Evolutionary conservation across 1,140 invertebrate species (phyloP).

Genomic region (roundworm (Caenorhabditis elegans)): WBcel235 BX284603.4:3834001-3834500

Average conservation of each 20-base stretch:
- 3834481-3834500: not conserved
- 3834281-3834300: conserved; percentile 56
- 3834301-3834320: conserved; percentile 58
- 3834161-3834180: conserved; percentile 55
- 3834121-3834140: too few relatives aligned
- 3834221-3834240: conserved; percentile 73
- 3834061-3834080: conserved; percentile 66
- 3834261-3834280: conserved; percentile 73
- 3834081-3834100: conserved; percentile 23
- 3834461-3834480: conserved; percentile 15
- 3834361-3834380: conserved; percentile 74
- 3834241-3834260: conserved; percentile 72
- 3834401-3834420: conserved; percentile 18
- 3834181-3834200: conserved; percentile 66
- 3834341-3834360: conserved; percentile 71
- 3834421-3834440: not conserved
- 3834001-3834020: conserved; percentile 43
- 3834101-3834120: not conserved
- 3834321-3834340: conserved; percentile 71
- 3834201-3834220: conserved; percentile 73
- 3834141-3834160: conserved; percentile 55
- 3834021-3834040: conserved; percentile 58
- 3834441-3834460: not conserved
- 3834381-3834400: conserved; percentile 72
- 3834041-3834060: conserved; percentile 68